Conservation (phyloP, 2,113 vertebrate species). For the Scytalopus superciliaris region DNA sequence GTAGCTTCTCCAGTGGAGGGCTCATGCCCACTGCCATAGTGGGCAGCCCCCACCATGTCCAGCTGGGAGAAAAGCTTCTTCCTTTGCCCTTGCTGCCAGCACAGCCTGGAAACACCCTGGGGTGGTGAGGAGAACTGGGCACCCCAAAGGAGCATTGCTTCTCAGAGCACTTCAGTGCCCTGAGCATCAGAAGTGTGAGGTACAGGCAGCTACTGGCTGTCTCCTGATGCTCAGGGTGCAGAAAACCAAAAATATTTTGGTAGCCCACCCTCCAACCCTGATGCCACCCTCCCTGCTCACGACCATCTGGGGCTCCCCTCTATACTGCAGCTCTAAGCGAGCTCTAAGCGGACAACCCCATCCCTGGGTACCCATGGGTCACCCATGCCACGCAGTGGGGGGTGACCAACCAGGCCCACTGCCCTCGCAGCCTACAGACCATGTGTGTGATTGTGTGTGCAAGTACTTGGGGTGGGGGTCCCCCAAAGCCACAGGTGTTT, state of each 20-base stretch:
- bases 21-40: rapidly evolving
- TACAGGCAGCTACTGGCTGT: background rate
- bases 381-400: rapidly evolving
- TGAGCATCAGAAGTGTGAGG: rapidly evolving
- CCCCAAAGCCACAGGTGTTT: background rate
- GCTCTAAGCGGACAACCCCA: rapidly evolving
- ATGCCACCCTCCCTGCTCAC: background rate
- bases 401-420: background rate
- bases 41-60: background rate
- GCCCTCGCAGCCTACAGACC: background rate
- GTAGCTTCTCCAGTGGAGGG: rapidly evolving
- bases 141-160: rapidly evolving
- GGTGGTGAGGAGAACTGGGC: rapidly evolving
- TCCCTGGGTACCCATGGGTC: background rate
- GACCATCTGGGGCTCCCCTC: background rate
- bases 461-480: background rate
- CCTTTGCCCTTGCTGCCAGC: background rate
- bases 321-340: rapidly evolving
- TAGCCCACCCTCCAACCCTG: background rate
- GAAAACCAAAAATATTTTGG: background rate
- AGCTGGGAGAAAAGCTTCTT: background rate
- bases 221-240: rapidly evolving
- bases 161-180: background rate
- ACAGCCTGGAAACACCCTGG: background rate
- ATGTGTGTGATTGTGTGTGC: background rate